These are phyloP conservation scores for Seladonia tumulorum DNA, from an alignment of 2,888 invertebrate genomes.

Conservation along the genomic window DNA sequence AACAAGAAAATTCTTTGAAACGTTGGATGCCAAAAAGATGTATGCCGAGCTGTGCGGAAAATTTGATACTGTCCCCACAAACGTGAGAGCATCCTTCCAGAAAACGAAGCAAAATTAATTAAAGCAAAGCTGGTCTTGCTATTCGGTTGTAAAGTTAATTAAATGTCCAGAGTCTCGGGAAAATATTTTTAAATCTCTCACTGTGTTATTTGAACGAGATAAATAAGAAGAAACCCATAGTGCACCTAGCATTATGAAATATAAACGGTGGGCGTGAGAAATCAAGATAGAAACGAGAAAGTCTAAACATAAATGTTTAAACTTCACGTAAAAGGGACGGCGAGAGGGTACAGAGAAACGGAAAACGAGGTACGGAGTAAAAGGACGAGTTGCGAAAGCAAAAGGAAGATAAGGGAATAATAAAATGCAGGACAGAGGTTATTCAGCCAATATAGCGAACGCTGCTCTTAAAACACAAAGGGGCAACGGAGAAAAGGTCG, in stretches of 20 bases:
- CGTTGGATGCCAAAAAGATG: not conserved
- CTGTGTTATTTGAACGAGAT: not conserved
- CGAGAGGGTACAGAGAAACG: not conserved
- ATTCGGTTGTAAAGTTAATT: not conserved
- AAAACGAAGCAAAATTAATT: not conserved
- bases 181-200: not conserved
- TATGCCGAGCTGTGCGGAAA: too few relatives aligned
- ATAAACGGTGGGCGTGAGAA: not conserved
- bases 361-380: not conserved
- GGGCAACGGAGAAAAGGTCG: not conserved
- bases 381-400: not conserved
- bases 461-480: constrained; percentile 2
- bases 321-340: not conserved
- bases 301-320: not conserved
- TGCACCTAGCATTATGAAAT: not conserved
- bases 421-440: not conserved
- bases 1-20: not conserved
- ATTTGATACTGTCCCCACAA: not conserved
- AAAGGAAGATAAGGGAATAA: not conserved
- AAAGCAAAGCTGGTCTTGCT: not conserved
- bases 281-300: not conserved
- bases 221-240: not conserved
- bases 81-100: not conserved
- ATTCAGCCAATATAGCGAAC: not conserved
- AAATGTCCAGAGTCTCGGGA: not conserved